Conservation (phyloP, 2,113 vertebrate species). For the Labeo catla region DNA sequence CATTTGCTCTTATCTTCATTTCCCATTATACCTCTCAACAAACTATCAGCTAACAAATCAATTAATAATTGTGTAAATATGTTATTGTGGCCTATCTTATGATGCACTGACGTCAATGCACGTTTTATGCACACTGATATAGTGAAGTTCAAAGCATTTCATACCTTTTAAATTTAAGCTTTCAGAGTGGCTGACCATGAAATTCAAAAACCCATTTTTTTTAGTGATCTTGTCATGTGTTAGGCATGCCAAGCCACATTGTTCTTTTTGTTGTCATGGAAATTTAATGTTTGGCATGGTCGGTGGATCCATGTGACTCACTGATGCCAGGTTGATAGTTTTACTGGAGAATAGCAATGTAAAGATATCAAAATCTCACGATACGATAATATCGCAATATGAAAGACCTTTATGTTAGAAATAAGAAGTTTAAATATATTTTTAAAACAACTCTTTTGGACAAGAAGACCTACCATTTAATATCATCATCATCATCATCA, state of each 20-base stretch:
- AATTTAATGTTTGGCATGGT: not conserved
- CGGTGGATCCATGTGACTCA: not conserved
- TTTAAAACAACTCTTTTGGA: no score
- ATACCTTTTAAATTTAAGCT: not conserved
- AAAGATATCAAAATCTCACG: no score
- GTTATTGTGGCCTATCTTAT: not conserved
- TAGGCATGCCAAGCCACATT: not conserved
- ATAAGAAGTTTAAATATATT: no score
- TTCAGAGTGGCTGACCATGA: not conserved
- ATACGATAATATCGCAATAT: no score
- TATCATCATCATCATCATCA: no score
- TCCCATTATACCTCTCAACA: not conserved
- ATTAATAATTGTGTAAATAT: not conserved
- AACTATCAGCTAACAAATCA: not conserved
- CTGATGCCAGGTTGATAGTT: not conserved
- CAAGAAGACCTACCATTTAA: no score
- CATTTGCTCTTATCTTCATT: not conserved
- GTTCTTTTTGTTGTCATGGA: not conserved
- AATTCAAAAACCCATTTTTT: not conserved
- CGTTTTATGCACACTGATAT: slow-evolving; percentile 3
- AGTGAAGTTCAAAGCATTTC: not conserved
- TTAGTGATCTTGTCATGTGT: not conserved
- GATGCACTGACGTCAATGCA: not conserved
- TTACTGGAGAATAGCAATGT: not conserved
- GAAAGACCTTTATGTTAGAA: no score